phyloP scores from a whole-genome alignment of 2,113 vertebrate genomes.

The Dipodomys stephensi region DNA sequence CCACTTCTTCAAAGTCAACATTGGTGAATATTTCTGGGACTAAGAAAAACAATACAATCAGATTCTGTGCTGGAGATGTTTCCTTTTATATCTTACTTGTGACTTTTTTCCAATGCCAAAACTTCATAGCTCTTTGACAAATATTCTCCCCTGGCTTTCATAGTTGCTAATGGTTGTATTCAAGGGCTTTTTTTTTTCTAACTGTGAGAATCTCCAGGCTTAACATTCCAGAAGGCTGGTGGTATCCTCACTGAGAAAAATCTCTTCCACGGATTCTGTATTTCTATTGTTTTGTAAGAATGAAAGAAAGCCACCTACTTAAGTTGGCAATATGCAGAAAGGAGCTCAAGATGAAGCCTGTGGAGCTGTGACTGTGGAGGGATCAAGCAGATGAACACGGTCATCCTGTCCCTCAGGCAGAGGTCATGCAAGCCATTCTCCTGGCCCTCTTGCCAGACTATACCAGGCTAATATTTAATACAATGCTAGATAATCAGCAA shows the following conservation, averaged over 20 bases:
- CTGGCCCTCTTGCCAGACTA: neutral
- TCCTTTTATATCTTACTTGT: constrained; percentile 34
- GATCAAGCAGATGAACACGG: neutral
- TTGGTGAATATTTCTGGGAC: constrained; percentile 19
- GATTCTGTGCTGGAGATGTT: constrained; percentile 12
- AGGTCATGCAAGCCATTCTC: neutral
- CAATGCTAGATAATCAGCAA: neutral
- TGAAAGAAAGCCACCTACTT: constrained; percentile 3
- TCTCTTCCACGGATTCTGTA: neutral
- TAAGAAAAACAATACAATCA: constrained; percentile 32
- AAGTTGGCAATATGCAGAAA: neutral
- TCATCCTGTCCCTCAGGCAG: neutral
- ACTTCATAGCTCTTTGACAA: neutral
- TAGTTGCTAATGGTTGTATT: neutral
- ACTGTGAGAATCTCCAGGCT: neutral
- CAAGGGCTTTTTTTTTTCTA: neutral
- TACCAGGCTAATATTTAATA: neutral
- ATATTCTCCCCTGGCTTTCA: neutral
- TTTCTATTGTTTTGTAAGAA: constrained; percentile 23
- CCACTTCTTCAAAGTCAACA: constrained; percentile 42
- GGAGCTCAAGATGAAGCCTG: accelerated
- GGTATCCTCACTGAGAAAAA: neutral
- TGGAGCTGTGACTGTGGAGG: neutral
- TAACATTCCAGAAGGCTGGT: constrained; percentile 26
- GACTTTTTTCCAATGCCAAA: constrained; percentile 9